Conservation (phyloP, 2,888 invertebrate genomes). For the Alcis repandata region DNA sequence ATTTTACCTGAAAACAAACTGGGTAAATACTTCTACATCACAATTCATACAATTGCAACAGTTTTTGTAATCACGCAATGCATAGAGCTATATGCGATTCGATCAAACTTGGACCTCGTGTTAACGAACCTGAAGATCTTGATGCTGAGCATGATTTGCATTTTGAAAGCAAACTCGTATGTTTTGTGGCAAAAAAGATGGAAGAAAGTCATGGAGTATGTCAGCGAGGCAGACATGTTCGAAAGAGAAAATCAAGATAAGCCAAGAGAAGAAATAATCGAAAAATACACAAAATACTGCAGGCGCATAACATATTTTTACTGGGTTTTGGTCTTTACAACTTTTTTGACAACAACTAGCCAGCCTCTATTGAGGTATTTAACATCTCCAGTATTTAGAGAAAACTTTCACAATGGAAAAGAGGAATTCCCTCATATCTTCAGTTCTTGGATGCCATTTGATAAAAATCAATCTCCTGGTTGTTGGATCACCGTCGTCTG, state of each 20-base stretch:
- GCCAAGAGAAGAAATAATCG: conserved; percentile 57
- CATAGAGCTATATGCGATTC: conserved; percentile 70
- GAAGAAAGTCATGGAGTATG: conserved; percentile 68
- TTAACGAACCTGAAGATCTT: conserved; percentile 76
- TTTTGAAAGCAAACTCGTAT: conserved; percentile 69
- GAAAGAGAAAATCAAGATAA: conserved; percentile 63
- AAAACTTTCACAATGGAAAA: conserved; percentile 64
- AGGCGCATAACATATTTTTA: conserved; percentile 69
- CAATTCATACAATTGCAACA: conserved; percentile 63
- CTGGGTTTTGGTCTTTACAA: conserved; percentile 71
- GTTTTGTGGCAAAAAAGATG: conserved; percentile 70
- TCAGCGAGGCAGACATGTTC: conserved; percentile 69
- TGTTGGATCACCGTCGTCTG: conserved; percentile 70
- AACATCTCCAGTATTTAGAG: conserved; percentile 62
- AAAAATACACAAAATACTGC: conserved; percentile 71
- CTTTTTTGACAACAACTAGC: conserved; percentile 60
- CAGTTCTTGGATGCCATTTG: conserved; percentile 77
- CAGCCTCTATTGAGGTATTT: conserved; percentile 66
- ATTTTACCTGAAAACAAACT: conserved; percentile 64
- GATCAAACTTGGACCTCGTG: conserved; percentile 68
- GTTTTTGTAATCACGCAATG: conserved; percentile 72
- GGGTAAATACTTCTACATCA: conserved; percentile 54
- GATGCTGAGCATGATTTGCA: conserved; percentile 73
- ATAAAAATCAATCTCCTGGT: conserved; percentile 71
- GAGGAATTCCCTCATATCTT: conserved; percentile 75